phyloP scores from a whole-genome alignment of 2,113 vertebrate species.

The Gnathonemus longibarbis region DNA sequence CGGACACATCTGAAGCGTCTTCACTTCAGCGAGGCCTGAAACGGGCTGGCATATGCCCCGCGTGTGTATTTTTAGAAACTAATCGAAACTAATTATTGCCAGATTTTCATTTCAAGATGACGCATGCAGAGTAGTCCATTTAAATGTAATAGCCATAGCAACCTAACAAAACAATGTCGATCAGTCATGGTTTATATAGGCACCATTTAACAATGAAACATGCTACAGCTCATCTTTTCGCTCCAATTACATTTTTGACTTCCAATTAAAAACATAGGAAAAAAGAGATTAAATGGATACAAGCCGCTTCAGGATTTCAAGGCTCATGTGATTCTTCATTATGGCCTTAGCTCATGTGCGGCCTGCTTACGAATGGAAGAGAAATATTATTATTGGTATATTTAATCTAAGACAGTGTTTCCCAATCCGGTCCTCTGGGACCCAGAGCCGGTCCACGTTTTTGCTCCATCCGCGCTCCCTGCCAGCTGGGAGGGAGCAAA shows the following conservation, averaged over 20 bases:
- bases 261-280: not conserved
- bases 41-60: not conserved
- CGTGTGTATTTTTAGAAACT: not conserved
- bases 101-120: slow-evolving; percentile 16
- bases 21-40: not conserved
- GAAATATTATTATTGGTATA: slow-evolving; percentile 29
- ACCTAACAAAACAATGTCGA: not conserved
- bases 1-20: not conserved
- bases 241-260: not conserved
- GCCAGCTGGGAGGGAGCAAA: not conserved
- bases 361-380: slow-evolving; percentile 21
- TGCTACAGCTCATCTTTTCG: not conserved
- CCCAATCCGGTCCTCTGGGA: not conserved
- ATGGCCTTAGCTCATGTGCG: slow-evolving; percentile 27
- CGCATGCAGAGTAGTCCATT: not conserved
- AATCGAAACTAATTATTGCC: slow-evolving; percentile 21
- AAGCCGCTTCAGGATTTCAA: not conserved
- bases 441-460: not conserved
- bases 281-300: not conserved
- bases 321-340: slow-evolving; percentile 6
- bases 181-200: not conserved
- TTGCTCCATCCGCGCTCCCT: not conserved
- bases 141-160: not conserved
- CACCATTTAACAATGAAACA: not conserved
- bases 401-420: slow-evolving; percentile 15